Evolutionary conservation across 2,888 invertebrate genomes (phyloP).

Genomic region (Diadegma fenestrale): DNA sequence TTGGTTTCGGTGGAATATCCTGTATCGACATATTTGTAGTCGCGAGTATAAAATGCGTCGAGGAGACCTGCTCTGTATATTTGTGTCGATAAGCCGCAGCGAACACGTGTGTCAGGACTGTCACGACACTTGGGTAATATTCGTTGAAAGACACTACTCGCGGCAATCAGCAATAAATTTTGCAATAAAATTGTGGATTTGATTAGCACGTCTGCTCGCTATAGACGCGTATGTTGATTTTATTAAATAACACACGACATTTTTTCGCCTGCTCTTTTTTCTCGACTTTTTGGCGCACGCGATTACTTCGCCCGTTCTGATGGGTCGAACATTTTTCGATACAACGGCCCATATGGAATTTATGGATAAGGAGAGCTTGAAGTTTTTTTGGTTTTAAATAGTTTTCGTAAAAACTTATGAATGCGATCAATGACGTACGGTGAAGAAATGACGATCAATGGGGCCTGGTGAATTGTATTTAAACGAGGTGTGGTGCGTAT

Average conservation of each 20-base stretch:
- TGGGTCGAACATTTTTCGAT: not conserved
- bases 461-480: slow-evolving; percentile 32
- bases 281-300: too few species aligned
- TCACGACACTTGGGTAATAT: not conserved
- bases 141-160: not conserved
- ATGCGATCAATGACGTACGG: slow-evolving; percentile 3
- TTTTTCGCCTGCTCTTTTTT: not conserved
- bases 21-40: not conserved
- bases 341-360: not conserved
- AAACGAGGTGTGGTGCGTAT: not conserved
- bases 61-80: not conserved
- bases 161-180: slow-evolving; percentile 6
- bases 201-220: not conserved
- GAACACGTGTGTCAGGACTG: slow-evolving; percentile 8
- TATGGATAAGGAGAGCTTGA: too few species aligned
- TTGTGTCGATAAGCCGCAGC: not conserved
- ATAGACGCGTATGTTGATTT: not conserved
- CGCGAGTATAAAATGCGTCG: not conserved
- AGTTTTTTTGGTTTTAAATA: too few species aligned
- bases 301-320: not conserved
- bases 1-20: slow-evolving; percentile 1
- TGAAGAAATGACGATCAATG: slow-evolving; percentile 51
- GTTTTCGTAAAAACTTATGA: too few species aligned
- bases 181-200: not conserved
- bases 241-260: not conserved